Percentiles rank a stretch among this genome's conserved stretches.
Evolutionary conservation across 2,113 vertebrate genomes (phyloP).

Genomic region (Ophthalmolycus amberensis): DNA sequence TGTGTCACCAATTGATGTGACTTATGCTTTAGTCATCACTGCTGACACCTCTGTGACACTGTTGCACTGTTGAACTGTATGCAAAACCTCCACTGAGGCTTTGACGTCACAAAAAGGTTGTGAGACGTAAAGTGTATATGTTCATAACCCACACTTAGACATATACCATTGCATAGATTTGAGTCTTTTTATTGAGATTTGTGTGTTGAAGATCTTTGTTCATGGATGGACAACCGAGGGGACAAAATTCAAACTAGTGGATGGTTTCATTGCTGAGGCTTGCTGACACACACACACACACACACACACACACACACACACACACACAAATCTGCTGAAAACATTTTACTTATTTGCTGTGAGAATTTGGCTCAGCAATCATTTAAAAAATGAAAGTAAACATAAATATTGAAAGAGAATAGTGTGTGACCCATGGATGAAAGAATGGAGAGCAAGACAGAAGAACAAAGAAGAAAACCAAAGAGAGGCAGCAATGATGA

Average conservation of each 20-base stretch:
- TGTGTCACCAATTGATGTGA: slow-evolving; percentile 45
- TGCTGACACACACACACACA: slow-evolving; percentile 31
- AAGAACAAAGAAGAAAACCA: slow-evolving; percentile 67
- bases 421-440: slow-evolving; percentile 63
- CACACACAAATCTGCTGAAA: slow-evolving; percentile 36
- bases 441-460: slow-evolving; percentile 50
- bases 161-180: neutral
- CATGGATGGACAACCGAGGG: slow-evolving; percentile 15
- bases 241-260: slow-evolving; percentile 32
- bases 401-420: slow-evolving; percentile 64
- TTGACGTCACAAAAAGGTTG: neutral
- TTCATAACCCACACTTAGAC: slow-evolving; percentile 6
- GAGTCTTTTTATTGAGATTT: slow-evolving; percentile 19
- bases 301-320: slow-evolving; percentile 14
- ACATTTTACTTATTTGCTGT: slow-evolving; percentile 1
- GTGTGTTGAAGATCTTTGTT: slow-evolving; percentile 35
- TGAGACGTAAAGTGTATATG: neutral
- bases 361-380: neutral
- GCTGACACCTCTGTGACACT: slow-evolving; percentile 33
- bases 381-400: slow-evolving; percentile 44
- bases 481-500: slow-evolving; percentile 52
- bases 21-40: slow-evolving; percentile 69
- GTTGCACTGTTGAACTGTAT: neutral
- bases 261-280: slow-evolving; percentile 28
- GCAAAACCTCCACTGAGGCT: neutral